These are phyloP conservation scores for Diadegma fenestrale DNA, from an alignment of 2,888 invertebrate genomes.

Conservation along the genomic window DNA sequence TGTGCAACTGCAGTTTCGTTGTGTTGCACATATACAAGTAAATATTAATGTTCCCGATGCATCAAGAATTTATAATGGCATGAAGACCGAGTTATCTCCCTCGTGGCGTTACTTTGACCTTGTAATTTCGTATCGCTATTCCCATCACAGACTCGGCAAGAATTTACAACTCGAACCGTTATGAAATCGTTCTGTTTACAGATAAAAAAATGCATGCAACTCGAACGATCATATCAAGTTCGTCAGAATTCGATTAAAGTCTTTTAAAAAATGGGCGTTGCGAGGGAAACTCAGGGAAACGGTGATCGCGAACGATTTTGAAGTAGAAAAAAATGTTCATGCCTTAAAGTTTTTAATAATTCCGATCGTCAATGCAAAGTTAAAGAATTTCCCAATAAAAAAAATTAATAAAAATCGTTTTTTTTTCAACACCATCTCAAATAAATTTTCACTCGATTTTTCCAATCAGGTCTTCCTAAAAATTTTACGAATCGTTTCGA, in stretches of 20 bases:
- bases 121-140: slow-evolving; percentile 38
- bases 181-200: slow-evolving; percentile 37
- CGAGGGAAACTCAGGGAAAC: neutral
- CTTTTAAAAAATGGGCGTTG: neutral
- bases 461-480: neutral
- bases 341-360: neutral
- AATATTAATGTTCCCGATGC: slow-evolving; percentile 5
- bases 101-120: slow-evolving; percentile 41
- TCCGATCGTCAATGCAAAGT: neutral
- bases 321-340: neutral
- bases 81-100: slow-evolving; percentile 21
- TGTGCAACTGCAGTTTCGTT: slow-evolving; percentile 18
- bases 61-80: slow-evolving; percentile 4
- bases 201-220: slow-evolving; percentile 50
- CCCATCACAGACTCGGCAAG: neutral
- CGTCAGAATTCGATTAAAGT: neutral
- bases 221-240: slow-evolving; percentile 25
- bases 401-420: neutral
- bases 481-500: neutral
- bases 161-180: slow-evolving; percentile 33
- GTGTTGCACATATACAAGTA: neutral
- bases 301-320: neutral
- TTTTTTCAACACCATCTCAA: neutral
- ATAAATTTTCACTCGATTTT: neutral
- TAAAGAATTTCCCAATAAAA: neutral